phyloP scores from a whole-genome alignment of 2,888 invertebrate species.

The Mycalesis mineus region DNA sequence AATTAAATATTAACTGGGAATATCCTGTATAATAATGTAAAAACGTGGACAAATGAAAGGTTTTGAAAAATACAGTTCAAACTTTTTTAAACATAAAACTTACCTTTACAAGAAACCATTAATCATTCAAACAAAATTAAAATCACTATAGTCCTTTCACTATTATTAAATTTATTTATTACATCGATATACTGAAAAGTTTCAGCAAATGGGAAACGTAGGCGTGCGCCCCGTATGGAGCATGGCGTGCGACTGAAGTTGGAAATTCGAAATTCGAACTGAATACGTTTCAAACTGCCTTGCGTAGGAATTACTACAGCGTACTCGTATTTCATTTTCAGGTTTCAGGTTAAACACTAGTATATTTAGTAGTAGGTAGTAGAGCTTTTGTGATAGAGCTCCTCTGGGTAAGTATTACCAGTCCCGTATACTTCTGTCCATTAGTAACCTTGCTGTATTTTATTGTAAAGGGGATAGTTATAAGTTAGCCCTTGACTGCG shows the following conservation, averaged over 20 bases:
- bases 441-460: too few species aligned
- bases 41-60: not conserved
- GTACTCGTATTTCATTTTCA: not conserved
- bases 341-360: too few species aligned
- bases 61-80: not conserved
- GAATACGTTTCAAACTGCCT: conserved; percentile 2
- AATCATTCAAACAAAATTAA: conserved; percentile 2
- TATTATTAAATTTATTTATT: conserved; percentile 1
- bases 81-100: conserved; percentile 7
- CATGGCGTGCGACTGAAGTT: conserved; percentile 24
- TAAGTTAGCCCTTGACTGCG: too few species aligned
- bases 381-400: too few species aligned
- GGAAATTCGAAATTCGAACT: not conserved
- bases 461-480: too few species aligned
- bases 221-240: conserved; percentile 22
- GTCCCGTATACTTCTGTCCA: too few species aligned
- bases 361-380: too few species aligned
- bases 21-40: not conserved
- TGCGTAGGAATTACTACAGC: not conserved
- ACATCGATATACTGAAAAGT: conserved; percentile 23
- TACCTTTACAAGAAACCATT: conserved; percentile 14
- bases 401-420: too few species aligned
- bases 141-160: conserved; percentile 1
- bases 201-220: conserved; percentile 8
- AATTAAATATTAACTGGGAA: not conserved